Evolutionary conservation across 2,888 invertebrate species (phyloP), one percentile per base, ranked within the genome.

Genomic region (Abrostola tripartita): DNA sequence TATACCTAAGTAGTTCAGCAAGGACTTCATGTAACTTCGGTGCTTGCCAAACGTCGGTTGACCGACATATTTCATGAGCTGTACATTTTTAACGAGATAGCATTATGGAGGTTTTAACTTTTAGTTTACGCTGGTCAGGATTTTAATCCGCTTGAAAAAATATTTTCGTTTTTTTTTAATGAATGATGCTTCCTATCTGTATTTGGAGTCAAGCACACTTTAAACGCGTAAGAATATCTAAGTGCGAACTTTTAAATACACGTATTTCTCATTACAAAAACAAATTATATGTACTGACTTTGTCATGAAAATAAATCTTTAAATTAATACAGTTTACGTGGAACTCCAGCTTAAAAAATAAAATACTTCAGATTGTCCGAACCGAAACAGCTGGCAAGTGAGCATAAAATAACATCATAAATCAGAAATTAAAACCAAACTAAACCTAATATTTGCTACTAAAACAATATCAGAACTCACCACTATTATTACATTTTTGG

Each of bases 51-150:
- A 51, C 38, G 52, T 40, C 55, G 37, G 37, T 57, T 6, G 9
- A 12, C 61, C 52, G 52, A 57, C 59, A 60, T 62, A 61, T 52
- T 65, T 64, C 59, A 68, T 57, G 51, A 64, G 36, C 61, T 68
- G 54, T 64, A 56, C 51, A 76, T 63, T 66, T 76, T 76, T 71
- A 74, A 76, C 58, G 56, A 76, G 47, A 52, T 71, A 47, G 57
- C 47, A 64, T 47, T 50, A 53, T 52, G 56, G 7, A 59, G n/a
- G 38, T 54, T 68, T 63, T 38, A 51, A 57, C 61, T 61, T 37
- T 65, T 56, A 58, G 63, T 61, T 37, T 8, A 35, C 35, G 36
- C 7, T 53, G 41, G 50, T n/a, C 40, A 35, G 12, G 37, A 55
- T 57, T 51, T 44, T 24, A 5, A 36, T 49, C 44, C 12, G 50